These are phyloP conservation scores for Meandrina meandrites DNA, from an alignment of 92 coral and sea anemone species.

Conservation along the genomic window DNA sequence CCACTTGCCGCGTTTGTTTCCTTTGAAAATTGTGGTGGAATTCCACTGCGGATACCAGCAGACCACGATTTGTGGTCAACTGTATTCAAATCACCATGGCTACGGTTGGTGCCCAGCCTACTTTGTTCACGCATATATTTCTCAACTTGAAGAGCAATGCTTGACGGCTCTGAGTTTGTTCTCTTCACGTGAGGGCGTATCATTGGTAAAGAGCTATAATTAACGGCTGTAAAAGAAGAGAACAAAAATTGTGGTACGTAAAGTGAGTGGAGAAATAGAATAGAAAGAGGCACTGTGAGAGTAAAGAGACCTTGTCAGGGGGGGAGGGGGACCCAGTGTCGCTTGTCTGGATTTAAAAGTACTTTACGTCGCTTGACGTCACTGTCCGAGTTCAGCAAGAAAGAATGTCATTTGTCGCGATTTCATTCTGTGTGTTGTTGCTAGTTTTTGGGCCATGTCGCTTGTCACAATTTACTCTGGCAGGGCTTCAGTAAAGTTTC, in stretches of 20 bases:
- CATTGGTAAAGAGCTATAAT: constrained; percentile 86
- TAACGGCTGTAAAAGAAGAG: constrained; percentile 47
- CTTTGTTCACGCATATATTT: constrained; percentile 55
- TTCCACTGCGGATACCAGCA: constrained; percentile 20
- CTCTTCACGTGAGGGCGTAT: constrained; percentile 72
- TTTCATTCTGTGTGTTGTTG: too few relatives aligned
- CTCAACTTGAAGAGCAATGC: constrained; percentile 77
- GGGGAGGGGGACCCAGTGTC: too few relatives aligned
- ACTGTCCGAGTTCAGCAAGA: too few relatives aligned
- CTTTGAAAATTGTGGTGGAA: constrained; percentile 31
- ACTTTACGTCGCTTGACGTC: too few relatives aligned
- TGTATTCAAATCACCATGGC: constrained; percentile 84
- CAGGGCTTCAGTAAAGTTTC: too few relatives aligned
- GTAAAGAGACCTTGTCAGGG: too few relatives aligned
- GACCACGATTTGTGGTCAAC: constrained; percentile 54
- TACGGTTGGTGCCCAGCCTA: constrained; percentile 65
- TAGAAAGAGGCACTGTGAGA: too few relatives aligned
- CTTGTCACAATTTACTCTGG: too few relatives aligned
- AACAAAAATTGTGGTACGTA: neutral
- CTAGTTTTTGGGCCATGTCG: too few relatives aligned
- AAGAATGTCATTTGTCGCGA: too few relatives aligned
- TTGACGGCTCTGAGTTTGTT: constrained; percentile 91
- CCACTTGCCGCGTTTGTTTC: neutral
- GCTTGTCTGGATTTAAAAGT: too few relatives aligned
- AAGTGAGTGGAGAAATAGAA: too few relatives aligned